Evolutionary conservation across 2,888 invertebrate genomes (phyloP).

Genomic region (Boloria selene): DNA sequence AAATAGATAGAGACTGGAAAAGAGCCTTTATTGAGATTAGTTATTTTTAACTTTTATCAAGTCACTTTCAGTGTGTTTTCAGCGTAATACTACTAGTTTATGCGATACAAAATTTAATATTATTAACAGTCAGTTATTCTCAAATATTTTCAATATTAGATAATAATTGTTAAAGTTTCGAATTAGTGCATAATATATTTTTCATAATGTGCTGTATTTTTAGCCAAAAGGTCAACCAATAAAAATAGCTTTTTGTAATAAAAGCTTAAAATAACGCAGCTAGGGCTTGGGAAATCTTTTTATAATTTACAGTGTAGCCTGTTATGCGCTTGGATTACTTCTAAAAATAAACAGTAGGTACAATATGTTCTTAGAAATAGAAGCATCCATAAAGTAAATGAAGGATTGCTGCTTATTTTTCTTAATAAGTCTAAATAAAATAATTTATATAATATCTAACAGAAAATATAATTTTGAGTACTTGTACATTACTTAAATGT

Average conservation of each 20-base stretch:
- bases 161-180: background rate
- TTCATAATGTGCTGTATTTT: background rate
- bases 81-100: too few relatives aligned
- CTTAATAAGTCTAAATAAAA: background rate
- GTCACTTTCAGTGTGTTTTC: too few relatives aligned
- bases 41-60: too few relatives aligned
- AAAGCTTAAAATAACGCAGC: constrained; percentile 5
- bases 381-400: background rate
- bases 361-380: background rate
- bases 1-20: too few relatives aligned
- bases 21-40: too few relatives aligned
- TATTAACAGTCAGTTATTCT: too few relatives aligned
- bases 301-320: constrained; percentile 15
- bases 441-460: too few relatives aligned
- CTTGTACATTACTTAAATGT: too few relatives aligned
- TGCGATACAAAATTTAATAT: too few relatives aligned
- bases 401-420: background rate
- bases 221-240: background rate
- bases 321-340: constrained; percentile 19
- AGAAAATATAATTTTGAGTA: too few relatives aligned
- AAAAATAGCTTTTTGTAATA: constrained; percentile 14
- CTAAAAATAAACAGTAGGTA: constrained; percentile 7
- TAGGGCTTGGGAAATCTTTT: constrained; percentile 14
- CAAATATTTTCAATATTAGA: too few relatives aligned
- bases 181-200: background rate